A percentile compares a stretch with the other conserved stretches of the same genome.
phyloP scores from a whole-genome alignment of 2,888 invertebrate species.

The Norana najaformis region DNA sequence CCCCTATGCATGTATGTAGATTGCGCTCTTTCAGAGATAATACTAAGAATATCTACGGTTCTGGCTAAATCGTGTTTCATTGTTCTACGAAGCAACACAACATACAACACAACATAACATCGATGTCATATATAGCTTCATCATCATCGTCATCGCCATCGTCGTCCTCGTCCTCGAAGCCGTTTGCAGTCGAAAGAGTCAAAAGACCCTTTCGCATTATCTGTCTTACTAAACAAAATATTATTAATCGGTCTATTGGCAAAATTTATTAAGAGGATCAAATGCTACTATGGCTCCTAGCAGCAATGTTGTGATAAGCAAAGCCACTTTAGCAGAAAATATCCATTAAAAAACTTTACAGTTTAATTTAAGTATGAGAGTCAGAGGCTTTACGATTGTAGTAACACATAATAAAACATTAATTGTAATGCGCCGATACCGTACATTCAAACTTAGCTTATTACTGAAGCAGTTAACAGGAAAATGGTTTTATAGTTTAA shows the following conservation, averaged over 20 bases:
- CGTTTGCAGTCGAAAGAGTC: background rate
- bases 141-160: background rate
- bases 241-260: background rate
- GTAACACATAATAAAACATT: too few relatives aligned
- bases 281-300: background rate
- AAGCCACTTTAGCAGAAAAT: background rate
- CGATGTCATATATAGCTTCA: background rate
- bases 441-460: too few relatives aligned
- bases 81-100: too few relatives aligned
- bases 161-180: background rate
- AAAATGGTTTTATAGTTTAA: background rate
- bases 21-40: too few relatives aligned
- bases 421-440: background rate
- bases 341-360: background rate
- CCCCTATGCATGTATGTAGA: too few relatives aligned
- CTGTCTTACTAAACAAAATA: too few relatives aligned
- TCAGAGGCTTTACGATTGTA: background rate
- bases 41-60: too few relatives aligned
- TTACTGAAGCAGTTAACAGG: background rate
- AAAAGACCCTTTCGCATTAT: background rate
- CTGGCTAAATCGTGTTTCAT: too few relatives aligned
- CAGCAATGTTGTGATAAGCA: background rate
- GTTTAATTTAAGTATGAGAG: background rate
- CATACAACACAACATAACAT: too few relatives aligned
- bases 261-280: background rate